Evolutionary conservation across 1,140 invertebrate genomes (phyloP).

Genomic region (Orchesella cincta): DNA sequence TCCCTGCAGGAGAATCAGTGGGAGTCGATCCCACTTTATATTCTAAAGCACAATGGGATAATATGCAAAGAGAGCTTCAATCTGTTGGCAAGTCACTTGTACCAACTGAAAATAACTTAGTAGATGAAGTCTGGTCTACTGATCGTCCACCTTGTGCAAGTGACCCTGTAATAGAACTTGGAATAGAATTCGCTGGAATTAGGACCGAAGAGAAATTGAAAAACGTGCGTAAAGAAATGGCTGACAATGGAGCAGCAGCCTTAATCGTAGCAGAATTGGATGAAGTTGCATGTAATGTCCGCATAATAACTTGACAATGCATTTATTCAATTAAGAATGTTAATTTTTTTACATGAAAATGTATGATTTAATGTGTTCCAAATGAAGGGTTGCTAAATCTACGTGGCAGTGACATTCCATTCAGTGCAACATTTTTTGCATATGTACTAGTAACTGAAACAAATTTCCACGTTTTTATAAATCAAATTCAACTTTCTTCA

Average conservation of each 20-base stretch:
- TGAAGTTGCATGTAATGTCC: slow-evolving; percentile 74
- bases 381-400: slow-evolving; percentile 80
- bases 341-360: slow-evolving; percentile 32
- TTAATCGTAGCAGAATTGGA: slow-evolving; percentile 85
- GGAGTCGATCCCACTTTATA: slow-evolving; percentile 76
- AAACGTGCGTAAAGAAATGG: slow-evolving; percentile 68
- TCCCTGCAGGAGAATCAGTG: slow-evolving; percentile 60
- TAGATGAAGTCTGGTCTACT: slow-evolving; percentile 79
- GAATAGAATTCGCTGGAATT: slow-evolving; percentile 65
- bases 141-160: slow-evolving; percentile 60
- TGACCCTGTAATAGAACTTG: slow-evolving; percentile 60
- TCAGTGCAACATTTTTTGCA: slow-evolving; percentile 79
- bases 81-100: slow-evolving; percentile 62
- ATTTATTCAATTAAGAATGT: slow-evolving; percentile 49
- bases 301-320: not conserved
- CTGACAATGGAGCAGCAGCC: slow-evolving; percentile 68
- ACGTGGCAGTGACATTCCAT: slow-evolving; percentile 85
- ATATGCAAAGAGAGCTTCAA: slow-evolving; percentile 49
- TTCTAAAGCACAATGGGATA: slow-evolving; percentile 55
- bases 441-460: slow-evolving; percentile 71
- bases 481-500: not conserved
- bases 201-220: slow-evolving; percentile 73
- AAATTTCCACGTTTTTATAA: slow-evolving; percentile 31
- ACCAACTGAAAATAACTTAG: slow-evolving; percentile 70
- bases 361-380: not conserved